Percentiles rank a stretch among this genome's conserved stretches.
phyloP scores from a whole-genome alignment of 2,797 vertebrate species.

The Heliangelus exortis region DNA sequence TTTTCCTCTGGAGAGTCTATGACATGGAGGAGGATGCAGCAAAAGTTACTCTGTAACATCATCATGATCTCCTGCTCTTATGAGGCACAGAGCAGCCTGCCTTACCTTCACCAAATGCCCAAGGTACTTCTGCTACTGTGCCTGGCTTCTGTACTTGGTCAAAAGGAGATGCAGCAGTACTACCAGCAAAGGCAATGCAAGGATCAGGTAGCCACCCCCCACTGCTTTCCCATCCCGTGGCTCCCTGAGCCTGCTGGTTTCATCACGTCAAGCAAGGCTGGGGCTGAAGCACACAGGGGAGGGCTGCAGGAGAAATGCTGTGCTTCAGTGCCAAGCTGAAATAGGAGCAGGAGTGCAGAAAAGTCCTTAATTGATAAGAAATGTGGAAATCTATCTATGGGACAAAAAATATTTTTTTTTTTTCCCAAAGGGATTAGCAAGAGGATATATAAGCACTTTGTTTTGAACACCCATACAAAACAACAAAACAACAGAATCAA shows the following conservation, averaged over 20 bases:
- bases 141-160: background rate
- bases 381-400: background rate
- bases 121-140: background rate
- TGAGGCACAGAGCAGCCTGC: background rate
- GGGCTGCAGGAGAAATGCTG: background rate
- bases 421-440: background rate
- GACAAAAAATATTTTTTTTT: background rate
- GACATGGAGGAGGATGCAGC: background rate
- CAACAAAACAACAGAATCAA: background rate
- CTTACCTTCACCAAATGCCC: background rate
- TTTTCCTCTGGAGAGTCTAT: background rate
- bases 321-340: background rate
- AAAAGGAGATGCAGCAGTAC: background rate
- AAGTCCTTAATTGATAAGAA: background rate
- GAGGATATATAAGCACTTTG: background rate
- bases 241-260: background rate
- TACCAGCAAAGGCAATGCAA: background rate
- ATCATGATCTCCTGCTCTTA: background rate
- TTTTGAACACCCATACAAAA: background rate
- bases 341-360: background rate
- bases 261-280: fast-evolving
- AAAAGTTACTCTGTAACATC: background rate
- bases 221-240: fast-evolving
- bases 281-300: fast-evolving
- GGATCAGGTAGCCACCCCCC: fast-evolving